A percentile compares a stretch with the other conserved stretches of the same genome.
These are phyloP conservation scores for Spodoptera exigua DNA, from an alignment of 2,888 invertebrate species.

Conservation along the genomic window DNA sequence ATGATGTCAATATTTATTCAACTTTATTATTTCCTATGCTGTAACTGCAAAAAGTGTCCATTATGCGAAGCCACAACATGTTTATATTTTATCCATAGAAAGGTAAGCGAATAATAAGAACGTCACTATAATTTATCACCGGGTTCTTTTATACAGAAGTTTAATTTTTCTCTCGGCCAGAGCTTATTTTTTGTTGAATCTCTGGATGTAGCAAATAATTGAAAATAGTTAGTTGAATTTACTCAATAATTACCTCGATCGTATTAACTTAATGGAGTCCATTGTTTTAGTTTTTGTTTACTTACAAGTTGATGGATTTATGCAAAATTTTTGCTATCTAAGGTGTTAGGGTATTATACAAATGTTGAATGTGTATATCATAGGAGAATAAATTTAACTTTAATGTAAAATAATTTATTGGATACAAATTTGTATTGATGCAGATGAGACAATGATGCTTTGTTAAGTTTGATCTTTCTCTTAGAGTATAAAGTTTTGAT, in stretches of 20 bases:
- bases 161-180: constrained; percentile 56
- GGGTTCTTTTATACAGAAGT: constrained; percentile 56
- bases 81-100: constrained; percentile 27
- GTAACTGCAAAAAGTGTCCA: constrained; percentile 19
- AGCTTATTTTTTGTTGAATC: constrained; percentile 58
- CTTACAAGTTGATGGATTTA: constrained; percentile 67
- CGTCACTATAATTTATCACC: constrained; percentile 63
- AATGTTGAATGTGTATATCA: constrained; percentile 10
- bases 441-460: too few species aligned
- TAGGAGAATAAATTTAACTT: constrained; percentile 11
- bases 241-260: constrained; percentile 66
- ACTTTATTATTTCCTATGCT: constrained; percentile 28
- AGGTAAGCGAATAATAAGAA: constrained; percentile 52
- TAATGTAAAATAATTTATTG: constrained; percentile 7
- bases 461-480: too few species aligned
- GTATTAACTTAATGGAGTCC: constrained; percentile 62
- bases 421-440: too few species aligned
- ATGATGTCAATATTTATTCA: constrained; percentile 15
- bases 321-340: constrained; percentile 59
- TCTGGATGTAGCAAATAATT: constrained; percentile 64
- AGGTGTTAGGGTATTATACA: constrained; percentile 31
- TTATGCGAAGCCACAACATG: constrained; percentile 19
- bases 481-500: too few species aligned
- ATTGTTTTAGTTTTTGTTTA: constrained; percentile 69
- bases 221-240: constrained; percentile 70